A percentile compares a stretch with the other conserved stretches of the same genome.
phyloP scores from a whole-genome alignment of 1,140 invertebrate species.

The Muscidifurax raptorellus region DNA sequence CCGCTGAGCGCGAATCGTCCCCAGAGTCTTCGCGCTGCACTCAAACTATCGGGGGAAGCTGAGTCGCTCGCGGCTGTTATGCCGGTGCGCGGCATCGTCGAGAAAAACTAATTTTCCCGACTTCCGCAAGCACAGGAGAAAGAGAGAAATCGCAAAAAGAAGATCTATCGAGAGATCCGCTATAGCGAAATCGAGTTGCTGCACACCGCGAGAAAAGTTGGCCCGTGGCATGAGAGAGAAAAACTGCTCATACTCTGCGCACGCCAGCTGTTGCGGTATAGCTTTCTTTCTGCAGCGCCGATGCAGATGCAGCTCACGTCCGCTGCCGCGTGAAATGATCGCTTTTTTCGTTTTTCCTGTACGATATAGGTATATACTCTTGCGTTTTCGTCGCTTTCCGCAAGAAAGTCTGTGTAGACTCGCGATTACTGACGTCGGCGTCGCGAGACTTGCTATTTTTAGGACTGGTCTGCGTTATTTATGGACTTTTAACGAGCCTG shows the following conservation, averaged over 20 bases:
- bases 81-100: not conserved
- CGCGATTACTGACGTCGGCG: not conserved
- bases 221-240: not conserved
- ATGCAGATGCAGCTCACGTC: not conserved
- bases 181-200: not conserved
- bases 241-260: not conserved
- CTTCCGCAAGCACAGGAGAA: not conserved
- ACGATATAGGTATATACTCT: not conserved
- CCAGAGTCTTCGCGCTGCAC: not conserved
- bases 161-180: not conserved
- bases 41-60: not conserved
- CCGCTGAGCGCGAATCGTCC: not conserved
- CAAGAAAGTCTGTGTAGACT: not conserved
- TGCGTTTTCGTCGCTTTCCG: not conserved
- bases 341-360: not conserved
- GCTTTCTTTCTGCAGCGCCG: not conserved
- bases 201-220: not conserved
- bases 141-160: not conserved
- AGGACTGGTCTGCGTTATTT: conserved; percentile 3
- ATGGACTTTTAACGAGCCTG: conserved; percentile 17
- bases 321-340: not conserved
- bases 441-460: conserved; percentile 1
- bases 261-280: not conserved
- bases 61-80: not conserved
- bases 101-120: conserved; percentile 11